phyloP scores from a whole-genome alignment of 35 echinoderm and acorn worm genomes.

The Ophiothrix spiculata region DNA sequence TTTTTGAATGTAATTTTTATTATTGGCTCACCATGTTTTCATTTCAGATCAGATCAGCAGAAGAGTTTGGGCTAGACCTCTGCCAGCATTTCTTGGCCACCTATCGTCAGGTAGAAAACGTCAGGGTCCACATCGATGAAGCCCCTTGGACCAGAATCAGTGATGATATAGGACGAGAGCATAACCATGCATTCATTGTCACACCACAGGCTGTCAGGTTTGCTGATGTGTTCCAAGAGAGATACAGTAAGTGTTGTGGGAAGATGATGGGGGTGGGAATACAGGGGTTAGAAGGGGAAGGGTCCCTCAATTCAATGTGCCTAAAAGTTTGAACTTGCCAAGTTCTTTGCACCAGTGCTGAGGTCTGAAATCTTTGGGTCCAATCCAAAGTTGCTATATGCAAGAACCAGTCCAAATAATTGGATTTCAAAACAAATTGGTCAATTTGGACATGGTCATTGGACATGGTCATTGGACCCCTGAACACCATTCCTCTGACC shows the following conservation, averaged over 20 bases:
- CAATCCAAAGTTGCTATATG: too few species aligned
- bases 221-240: slow-evolving; percentile 41
- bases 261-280: too few species aligned
- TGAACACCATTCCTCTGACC: too few species aligned
- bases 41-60: slow-evolving; percentile 29
- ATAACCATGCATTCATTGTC: slow-evolving; percentile 59
- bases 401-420: too few species aligned
- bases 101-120: slow-evolving; percentile 28
- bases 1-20: background rate
- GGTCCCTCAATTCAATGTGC: too few species aligned
- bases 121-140: slow-evolving; percentile 43
- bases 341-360: too few species aligned
- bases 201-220: slow-evolving; percentile 30
- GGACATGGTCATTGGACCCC: too few species aligned
- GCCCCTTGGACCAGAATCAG: slow-evolving; percentile 51
- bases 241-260: slow-evolving; percentile 32
- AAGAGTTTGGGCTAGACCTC: slow-evolving; percentile 63
- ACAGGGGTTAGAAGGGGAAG: too few species aligned
- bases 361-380: too few species aligned
- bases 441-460: too few species aligned
- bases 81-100: slow-evolving; percentile 46
- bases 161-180: slow-evolving; percentile 38
- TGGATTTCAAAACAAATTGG: too few species aligned
- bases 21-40: background rate
- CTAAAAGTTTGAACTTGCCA: too few species aligned